Evolutionary conservation across 2,797 vertebrate genomes (phyloP), one percentile per base, ranked within the genome.

Genomic region (Oryzias sinensis): DNA sequence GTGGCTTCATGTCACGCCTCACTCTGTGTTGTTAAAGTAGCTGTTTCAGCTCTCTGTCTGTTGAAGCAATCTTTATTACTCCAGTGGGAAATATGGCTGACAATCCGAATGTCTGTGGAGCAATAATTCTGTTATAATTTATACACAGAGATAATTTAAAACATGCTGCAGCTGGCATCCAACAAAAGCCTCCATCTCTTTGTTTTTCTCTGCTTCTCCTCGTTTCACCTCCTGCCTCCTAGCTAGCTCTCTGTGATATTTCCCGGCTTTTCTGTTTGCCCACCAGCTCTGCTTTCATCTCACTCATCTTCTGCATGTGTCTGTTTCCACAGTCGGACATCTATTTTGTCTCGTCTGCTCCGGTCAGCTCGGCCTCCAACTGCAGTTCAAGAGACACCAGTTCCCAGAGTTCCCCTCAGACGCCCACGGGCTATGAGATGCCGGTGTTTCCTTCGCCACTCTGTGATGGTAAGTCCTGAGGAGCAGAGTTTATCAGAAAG

Each of bases 361-460:
- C 96, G 0, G 92, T 93, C 80, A 94, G 86, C 14, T 94, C 91
- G 49, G 93, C 93, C 4, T 97, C 95, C 53, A 93, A 92, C 82
- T 91, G 92, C 89, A 97, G 93, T 70, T 97, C 95, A 13, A 94
- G 93, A 86, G 95, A 96, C 76, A 91, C 93, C 77, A 96, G 91
- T 63, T 94, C 93, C 59, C 94, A 93, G 75, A 95, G 87, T 80
- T 97, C 96, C 73, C 95, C 97, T 9, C 95, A 96, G 89, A 97
- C 95, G 4, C 95, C 94, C 0, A 93, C 94, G 0, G 90, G 93
- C 77, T 93, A 93, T 1, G 96, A 98, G 76, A 90, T 94, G 82
- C 90, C 93, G 1, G 88, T 93, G 66, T 94, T 96, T 81, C 93
- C 94, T 57, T 92, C 92, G 43, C 91, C 94, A 1, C 92, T 94